Evolutionary conservation across 2,797 vertebrate species (phyloP), one percentile per base, ranked within the genome.

Genomic region (Characodon lateralis): DNA sequence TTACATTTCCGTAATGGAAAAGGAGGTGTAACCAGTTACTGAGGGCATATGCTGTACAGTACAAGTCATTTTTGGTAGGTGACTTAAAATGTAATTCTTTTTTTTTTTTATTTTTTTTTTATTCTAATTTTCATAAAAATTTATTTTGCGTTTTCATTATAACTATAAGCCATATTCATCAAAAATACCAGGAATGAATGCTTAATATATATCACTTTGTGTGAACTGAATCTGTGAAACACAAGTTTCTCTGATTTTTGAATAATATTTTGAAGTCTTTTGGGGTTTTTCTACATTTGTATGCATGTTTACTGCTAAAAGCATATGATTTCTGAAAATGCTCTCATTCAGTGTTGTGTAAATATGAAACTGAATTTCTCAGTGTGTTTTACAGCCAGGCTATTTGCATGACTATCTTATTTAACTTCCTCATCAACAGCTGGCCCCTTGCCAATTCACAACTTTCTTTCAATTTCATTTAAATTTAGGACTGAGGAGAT

Each of bases 391-490:
- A 74, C 13, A 76, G 26, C 51, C 8, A 6, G 5, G 20, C 0
- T 24, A 73, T 80, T 80, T 71, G 41, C 61, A 80, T 72, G 58
- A 78, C 72, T 59, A 65, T 63, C 73, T 81, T 43, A 69, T 46
- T 73, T 20, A 83, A 70, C 65, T 78, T 83, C 59, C 74, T 43
- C 50, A 6, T 88, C 16, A 48, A 31, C 53, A 41, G 72, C 53
- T 48, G 24, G n/a, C n/a, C n/a, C n/a, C n/a, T n/a, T n/a, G n/a
- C n/a, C n/a, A n/a, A n/a, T n/a, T n/a, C n/a, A n/a, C n/a, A n/a
- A n/a, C n/a, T n/a, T 76, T 55, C 51, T 0, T 46, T 46, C 39
- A 1, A 46, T 82, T 71, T 76, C 0, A 35, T 82, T 63, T 71
- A 6, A 7, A 35, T 80, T 28, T 8, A 39, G 46, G 3, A 20